These are phyloP conservation scores for Solenopsis invicta DNA, from an alignment of 1,140 invertebrate genomes.

Conservation along the genomic window DNA sequence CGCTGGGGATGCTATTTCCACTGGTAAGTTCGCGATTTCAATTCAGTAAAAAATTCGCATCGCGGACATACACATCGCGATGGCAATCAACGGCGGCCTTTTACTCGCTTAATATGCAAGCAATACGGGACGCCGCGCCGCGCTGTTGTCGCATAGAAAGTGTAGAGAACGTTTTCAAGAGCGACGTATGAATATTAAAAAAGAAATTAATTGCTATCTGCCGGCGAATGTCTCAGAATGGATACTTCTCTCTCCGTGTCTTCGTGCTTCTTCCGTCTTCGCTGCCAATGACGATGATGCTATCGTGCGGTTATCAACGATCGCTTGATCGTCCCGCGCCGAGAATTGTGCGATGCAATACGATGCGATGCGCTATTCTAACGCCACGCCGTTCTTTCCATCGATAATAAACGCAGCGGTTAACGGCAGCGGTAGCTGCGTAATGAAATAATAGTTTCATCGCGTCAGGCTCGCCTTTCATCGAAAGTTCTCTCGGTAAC, in stretches of 20 bases:
- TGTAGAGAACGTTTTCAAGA: constrained; percentile 50
- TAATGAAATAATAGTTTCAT: constrained; percentile 45
- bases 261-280: neutral
- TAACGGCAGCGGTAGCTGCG: constrained; percentile 16
- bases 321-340: constrained; percentile 36
- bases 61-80: neutral
- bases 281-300: constrained; percentile 26
- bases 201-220: constrained; percentile 55
- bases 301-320: constrained; percentile 54
- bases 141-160: constrained; percentile 59
- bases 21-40: constrained; percentile 5
- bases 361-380: neutral
- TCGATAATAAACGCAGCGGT: constrained; percentile 26
- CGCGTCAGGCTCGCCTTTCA: constrained; percentile 7
- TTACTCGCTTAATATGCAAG: constrained; percentile 55
- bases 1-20: neutral
- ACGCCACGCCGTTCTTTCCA: constrained; percentile 32
- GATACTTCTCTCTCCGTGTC: neutral
- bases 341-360: constrained; percentile 15
- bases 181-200: constrained; percentile 56
- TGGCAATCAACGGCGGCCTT: constrained; percentile 36
- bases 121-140: neutral
- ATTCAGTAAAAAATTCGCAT: constrained; percentile 36
- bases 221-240: constrained; percentile 12
- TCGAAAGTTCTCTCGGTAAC: neutral